A percentile compares a stretch with the other conserved stretches of the same genome.
phyloP scores from a whole-genome alignment of 2,888 invertebrate species.

The Actias luna region DNA sequence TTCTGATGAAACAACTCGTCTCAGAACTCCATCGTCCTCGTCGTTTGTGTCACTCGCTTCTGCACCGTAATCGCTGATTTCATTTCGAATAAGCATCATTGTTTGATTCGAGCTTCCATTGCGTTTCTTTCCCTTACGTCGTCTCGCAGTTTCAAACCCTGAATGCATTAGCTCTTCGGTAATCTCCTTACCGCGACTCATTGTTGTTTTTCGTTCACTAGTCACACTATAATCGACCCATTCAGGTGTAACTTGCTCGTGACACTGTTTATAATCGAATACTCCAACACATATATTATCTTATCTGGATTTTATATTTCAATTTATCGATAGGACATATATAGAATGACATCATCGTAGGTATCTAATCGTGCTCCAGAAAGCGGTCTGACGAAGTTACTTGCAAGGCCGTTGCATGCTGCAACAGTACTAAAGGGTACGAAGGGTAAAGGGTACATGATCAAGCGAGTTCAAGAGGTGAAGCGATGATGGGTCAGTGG shows the following conservation, averaged over 20 bases:
- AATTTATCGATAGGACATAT: conserved; percentile 13
- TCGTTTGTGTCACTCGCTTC: background rate
- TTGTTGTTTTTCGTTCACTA: background rate
- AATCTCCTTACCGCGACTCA: background rate
- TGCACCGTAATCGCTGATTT: background rate
- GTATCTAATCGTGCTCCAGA: conserved; percentile 5
- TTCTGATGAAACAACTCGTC: background rate
- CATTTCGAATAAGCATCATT: background rate
- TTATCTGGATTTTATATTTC: conserved; percentile 13
- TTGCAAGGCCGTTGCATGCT: background rate
- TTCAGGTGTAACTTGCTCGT: background rate
- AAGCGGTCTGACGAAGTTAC: background rate
- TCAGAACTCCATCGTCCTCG: background rate
- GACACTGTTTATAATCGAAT: conserved; percentile 5
- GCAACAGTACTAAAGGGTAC: background rate
- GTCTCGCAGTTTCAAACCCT: background rate
- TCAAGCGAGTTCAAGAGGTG: too few species aligned
- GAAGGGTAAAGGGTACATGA: too few species aligned
- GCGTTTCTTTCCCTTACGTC: conserved; percentile 3
- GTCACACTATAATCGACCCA: conserved; percentile 1
- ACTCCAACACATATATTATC: conserved; percentile 10
- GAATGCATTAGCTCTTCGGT: background rate
- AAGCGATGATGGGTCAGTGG: too few species aligned
- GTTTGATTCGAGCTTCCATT: background rate
- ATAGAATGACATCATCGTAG: conserved; percentile 16